These are phyloP conservation scores for Aethina tumida DNA, from an alignment of 1,140 invertebrate genomes.

Conservation along the genomic window DNA sequence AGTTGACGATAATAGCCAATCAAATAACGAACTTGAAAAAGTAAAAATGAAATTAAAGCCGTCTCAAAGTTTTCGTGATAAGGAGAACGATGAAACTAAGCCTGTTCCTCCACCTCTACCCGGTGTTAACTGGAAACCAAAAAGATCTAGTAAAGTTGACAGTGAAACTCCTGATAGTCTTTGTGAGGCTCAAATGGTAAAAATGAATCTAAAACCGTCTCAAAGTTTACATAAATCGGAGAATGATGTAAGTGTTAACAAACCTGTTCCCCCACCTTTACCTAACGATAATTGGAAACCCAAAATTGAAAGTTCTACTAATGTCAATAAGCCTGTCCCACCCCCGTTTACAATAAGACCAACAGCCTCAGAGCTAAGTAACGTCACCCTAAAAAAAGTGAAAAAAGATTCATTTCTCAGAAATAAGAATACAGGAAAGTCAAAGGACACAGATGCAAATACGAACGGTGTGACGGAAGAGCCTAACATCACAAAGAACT, in stretches of 20 bases:
- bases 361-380: no score
- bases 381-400: conserved; percentile 3
- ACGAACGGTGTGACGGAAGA: no score
- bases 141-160: conserved; percentile 7
- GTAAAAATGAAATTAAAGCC: background rate
- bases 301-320: no score
- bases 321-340: no score
- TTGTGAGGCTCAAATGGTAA: conserved; percentile 21
- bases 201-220: conserved; percentile 17
- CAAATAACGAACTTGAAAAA: background rate
- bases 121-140: conserved; percentile 2
- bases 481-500: no score
- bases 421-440: no score
- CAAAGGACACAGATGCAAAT: background rate
- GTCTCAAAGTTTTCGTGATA: no score
- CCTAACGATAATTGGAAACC: no score
- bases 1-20: background rate
- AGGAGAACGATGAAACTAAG: conserved; percentile 3
- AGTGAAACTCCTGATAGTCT: conserved; percentile 4
- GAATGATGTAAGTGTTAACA: conserved; percentile 12
- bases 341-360: no score
- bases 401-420: background rate
- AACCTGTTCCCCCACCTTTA: conserved; percentile 2
- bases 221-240: conserved; percentile 21
- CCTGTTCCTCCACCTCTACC: conserved; percentile 9